Evolutionary conservation across 2,113 vertebrate genomes (phyloP), one percentile per base, ranked within the genome.

Genomic region (Zootoca vivipara): DNA sequence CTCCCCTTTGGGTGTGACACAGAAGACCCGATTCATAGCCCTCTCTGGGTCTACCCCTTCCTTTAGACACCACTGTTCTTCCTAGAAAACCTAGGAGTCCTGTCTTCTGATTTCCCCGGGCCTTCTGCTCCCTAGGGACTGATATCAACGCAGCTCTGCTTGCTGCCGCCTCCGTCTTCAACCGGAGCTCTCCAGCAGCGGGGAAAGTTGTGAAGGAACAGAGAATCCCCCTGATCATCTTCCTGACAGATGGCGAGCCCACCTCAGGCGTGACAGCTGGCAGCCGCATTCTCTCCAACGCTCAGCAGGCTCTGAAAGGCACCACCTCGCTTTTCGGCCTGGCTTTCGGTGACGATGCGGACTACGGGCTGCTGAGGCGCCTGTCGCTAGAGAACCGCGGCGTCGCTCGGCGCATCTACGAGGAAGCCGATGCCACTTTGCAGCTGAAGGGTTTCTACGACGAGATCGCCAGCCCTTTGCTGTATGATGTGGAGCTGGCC

Each of bases 181-280:
- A 96, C 85, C 95, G 95, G 18, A 95, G 73, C 16, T 73, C 86
- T 46, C 78, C 83, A 12, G 80, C 90, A 16, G 67, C 81, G 20
- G 92, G 94, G 28, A 93, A 89, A 64, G 86, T 42, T 13, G 74
- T 33, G 28, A 82, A 0, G 64, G 85, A 78, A 26, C 93, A 89
- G 1, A 96, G 93, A 1, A 96, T 98, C 56, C 96, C 97, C 15
- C 95, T 98, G 89, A 93, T 98, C 13, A 96, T 98, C 91, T 98
- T 98, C 93, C 95, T 98, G 26, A 98, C 97, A 0, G 98, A 98
- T n/a, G 97, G 97, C 1, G 97, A 98, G 86, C 96, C 97, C n/a
- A 98, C 97, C 2, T 96, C 96, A 0, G 97, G 98, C 0, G 96
- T 97, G 46, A 98, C 96, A 0, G 93, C 95, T 0, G 92, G 95